These are phyloP conservation scores for Macroramphosus scolopax DNA, from an alignment of 2,797 vertebrate species.

Conservation along the genomic window DNA sequence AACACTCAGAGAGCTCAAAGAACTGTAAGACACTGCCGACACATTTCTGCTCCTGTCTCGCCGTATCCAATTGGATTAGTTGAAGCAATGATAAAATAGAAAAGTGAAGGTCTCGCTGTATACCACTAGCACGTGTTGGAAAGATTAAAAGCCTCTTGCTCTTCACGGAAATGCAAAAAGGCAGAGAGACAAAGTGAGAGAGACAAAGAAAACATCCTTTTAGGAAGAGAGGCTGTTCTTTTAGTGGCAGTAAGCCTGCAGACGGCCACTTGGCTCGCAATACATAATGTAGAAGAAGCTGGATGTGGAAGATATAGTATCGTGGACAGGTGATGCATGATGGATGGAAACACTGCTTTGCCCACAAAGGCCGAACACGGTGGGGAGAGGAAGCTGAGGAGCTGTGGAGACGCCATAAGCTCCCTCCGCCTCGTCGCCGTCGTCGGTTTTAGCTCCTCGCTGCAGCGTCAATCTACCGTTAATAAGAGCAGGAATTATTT, in stretches of 20 bases:
- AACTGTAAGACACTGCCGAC: slow-evolving; percentile 53
- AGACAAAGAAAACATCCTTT: slow-evolving; percentile 38
- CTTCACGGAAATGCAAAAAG: slow-evolving; percentile 47
- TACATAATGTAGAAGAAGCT: slow-evolving; percentile 59
- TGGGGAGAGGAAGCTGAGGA: slow-evolving; percentile 23
- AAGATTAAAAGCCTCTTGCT: slow-evolving; percentile 61
- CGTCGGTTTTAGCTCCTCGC: too few relatives aligned
- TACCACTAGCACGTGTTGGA: slow-evolving; percentile 40
- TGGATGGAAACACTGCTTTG: slow-evolving; percentile 35
- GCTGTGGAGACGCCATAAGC: slow-evolving; percentile 14
- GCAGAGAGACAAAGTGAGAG: slow-evolving; percentile 38
- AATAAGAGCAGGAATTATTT: slow-evolving; percentile 41
- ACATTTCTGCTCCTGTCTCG: slow-evolving; percentile 54
- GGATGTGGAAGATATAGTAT: slow-evolving; percentile 32
- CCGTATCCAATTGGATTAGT: slow-evolving; percentile 71
- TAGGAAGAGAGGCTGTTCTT: slow-evolving; percentile 46
- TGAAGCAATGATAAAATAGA: slow-evolving; percentile 62
- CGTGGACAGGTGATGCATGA: slow-evolving; percentile 55
- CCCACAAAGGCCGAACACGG: slow-evolving; percentile 27
- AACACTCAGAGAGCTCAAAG: slow-evolving; percentile 51
- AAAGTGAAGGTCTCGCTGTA: slow-evolving; percentile 53
- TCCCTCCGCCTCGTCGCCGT: too few relatives aligned
- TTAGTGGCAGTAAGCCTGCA: slow-evolving; percentile 45
- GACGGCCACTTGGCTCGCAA: slow-evolving; percentile 48
- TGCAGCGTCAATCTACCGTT: too few relatives aligned